These are phyloP conservation scores for Leucophora obtusa DNA, from an alignment of 2,888 invertebrate species.

Conservation along the genomic window DNA sequence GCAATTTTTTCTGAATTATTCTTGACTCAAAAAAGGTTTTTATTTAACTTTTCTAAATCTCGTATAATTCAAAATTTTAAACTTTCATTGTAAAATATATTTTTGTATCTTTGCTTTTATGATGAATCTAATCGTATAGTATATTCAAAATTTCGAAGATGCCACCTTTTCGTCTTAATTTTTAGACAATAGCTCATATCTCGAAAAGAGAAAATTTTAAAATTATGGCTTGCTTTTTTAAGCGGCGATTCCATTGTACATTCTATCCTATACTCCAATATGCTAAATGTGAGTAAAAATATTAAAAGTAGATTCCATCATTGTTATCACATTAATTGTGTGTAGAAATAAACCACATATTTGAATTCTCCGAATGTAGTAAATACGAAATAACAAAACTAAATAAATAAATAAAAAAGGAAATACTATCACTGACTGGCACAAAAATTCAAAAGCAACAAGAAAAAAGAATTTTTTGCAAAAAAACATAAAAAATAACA, in stretches of 20 bases:
- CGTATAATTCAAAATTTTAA: too few relatives aligned
- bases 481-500: constrained; percentile 20
- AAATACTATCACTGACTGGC: constrained; percentile 56
- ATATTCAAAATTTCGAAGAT: too few relatives aligned
- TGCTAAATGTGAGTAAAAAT: background rate
- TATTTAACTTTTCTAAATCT: too few relatives aligned
- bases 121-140: too few relatives aligned
- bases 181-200: too few relatives aligned
- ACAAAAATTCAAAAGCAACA: constrained; percentile 33
- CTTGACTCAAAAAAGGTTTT: too few relatives aligned
- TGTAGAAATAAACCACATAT: constrained; percentile 27
- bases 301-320: constrained; percentile 47
- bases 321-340: constrained; percentile 39
- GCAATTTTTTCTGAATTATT: too few relatives aligned
- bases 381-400: constrained; percentile 25
- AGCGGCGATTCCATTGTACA: background rate
- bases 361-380: constrained; percentile 39
- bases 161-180: too few relatives aligned
- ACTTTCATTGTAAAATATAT: too few relatives aligned
- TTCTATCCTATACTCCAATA: background rate
- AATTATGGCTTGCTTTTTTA: too few relatives aligned
- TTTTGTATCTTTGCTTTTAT: too few relatives aligned
- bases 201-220: too few relatives aligned
- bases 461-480: constrained; percentile 29
- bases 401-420: constrained; percentile 4